Evolutionary conservation across 2,797 vertebrate genomes (phyloP), one percentile per base, ranked within the genome.

Genomic region (Falco biarmicus): DNA sequence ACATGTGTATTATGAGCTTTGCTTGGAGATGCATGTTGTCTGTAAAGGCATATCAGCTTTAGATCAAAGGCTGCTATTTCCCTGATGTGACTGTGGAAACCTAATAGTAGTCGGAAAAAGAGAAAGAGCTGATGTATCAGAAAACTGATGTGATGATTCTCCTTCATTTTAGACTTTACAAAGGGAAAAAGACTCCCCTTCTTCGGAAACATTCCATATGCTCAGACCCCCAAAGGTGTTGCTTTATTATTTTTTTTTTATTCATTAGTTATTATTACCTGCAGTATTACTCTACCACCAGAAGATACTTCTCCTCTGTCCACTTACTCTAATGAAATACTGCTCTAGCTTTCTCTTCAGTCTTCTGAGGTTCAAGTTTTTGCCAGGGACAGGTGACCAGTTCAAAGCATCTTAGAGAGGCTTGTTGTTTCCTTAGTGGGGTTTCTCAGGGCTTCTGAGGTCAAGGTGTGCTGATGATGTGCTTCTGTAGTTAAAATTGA

Each of bases 151-250:
- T 97, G 97, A 98, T 99, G 98, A 99, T 99, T 99, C 98, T 99
- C 98, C 98, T 99, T 99, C 98, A 97, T 99, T 99, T 99, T 99
- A 99, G 99, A 99, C 98, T 97, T 98, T 99, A 99, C 99, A 99
- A 98, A 99, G 99, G 99, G 99, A 99, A 98, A 99, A 99, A 99
- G 99, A 99, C 98, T 99, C 99, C 98, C 99, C 99, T 98, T 99
- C 99, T 98, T 98, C 99, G 99, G 99, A 99, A 99, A 99, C 99
- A 98, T 99, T 99, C 99, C 99, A 99, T 99, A 99, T 99, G 99
- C 99, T 99, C 99, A 99, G 99, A 98, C 98, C 99, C 99, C 99
- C 99, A 98, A 99, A 99, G 99, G 99, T 99, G 99, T 99, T 98
- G 96, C 97, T 98, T 98, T 98, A 97, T 98, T 80, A 98, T 99